Conservation (phyloP, 2,113 vertebrate genomes). For the Paraplagusia blochii region DNA sequence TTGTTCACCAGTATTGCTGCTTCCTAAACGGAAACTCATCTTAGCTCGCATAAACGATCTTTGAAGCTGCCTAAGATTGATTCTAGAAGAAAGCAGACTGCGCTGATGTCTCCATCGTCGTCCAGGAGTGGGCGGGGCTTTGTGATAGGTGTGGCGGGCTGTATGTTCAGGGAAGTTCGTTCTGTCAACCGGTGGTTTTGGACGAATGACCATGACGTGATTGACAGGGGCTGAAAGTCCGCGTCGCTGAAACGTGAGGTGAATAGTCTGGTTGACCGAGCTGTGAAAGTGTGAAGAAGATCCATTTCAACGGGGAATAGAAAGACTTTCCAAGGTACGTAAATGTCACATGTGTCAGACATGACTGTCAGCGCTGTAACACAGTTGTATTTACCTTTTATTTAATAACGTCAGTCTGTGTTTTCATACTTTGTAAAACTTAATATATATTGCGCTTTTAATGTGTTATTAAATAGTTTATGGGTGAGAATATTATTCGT, state of each 20-base stretch:
- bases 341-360: neutral
- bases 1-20: neutral
- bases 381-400: no score
- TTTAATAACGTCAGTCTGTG: no score
- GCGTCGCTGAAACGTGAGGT: neutral
- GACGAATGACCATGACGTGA: neutral
- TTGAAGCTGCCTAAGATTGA: neutral
- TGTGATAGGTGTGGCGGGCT: constrained; percentile 42
- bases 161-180: constrained; percentile 3
- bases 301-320: neutral
- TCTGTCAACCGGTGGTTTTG: neutral
- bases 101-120: neutral
- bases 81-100: constrained; percentile 8
- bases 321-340: neutral
- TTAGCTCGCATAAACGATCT: constrained; percentile 27
- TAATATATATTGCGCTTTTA: no score
- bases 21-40: neutral
- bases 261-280: neutral
- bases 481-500: no score
- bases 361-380: neutral
- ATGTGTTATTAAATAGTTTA: no score
- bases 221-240: neutral
- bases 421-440: no score
- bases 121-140: neutral
- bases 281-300: neutral